These are phyloP conservation scores for Syngnathus rostellatus DNA, from an alignment of 2,797 vertebrate species.

Conservation along the genomic window DNA sequence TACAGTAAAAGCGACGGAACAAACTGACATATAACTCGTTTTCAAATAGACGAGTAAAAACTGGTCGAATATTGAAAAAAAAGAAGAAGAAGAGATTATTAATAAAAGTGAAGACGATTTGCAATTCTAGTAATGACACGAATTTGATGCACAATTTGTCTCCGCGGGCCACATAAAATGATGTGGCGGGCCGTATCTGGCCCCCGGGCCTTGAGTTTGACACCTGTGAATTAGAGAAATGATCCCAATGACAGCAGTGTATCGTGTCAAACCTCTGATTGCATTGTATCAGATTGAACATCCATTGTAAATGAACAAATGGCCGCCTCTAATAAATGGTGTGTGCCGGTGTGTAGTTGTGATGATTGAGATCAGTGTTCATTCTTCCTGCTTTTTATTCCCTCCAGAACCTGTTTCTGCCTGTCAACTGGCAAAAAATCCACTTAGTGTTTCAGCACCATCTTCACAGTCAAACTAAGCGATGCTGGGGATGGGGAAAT, in stretches of 20 bases:
- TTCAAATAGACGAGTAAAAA: too few species aligned
- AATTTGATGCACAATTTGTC: too few species aligned
- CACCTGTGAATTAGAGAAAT: neutral
- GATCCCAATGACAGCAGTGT: conserved; percentile 48
- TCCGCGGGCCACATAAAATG: too few species aligned
- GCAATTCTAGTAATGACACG: too few species aligned
- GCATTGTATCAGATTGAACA: conserved; percentile 66
- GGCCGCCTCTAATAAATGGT: conserved; percentile 38
- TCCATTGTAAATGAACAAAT: conserved; percentile 50
- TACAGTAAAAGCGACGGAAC: too few species aligned
- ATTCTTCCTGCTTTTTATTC: conserved; percentile 34
- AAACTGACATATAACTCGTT: too few species aligned
- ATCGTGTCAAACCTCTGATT: conserved; percentile 41
- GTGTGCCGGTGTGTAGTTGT: conserved; percentile 24
- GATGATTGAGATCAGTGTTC: neutral
- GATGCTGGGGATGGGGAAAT: conserved; percentile 10
- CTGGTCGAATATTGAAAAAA: too few species aligned
- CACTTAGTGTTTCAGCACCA: conserved; percentile 41
- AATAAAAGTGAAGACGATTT: too few species aligned
- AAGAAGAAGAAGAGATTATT: too few species aligned
- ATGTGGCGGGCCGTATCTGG: too few species aligned
- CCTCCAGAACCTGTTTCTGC: conserved; percentile 30
- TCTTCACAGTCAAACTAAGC: conserved; percentile 41
- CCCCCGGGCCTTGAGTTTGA: too few species aligned
- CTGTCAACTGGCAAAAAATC: conserved; percentile 31